Conservation (phyloP, 2,888 invertebrate genomes). For the Chloromyia formosa region DNA sequence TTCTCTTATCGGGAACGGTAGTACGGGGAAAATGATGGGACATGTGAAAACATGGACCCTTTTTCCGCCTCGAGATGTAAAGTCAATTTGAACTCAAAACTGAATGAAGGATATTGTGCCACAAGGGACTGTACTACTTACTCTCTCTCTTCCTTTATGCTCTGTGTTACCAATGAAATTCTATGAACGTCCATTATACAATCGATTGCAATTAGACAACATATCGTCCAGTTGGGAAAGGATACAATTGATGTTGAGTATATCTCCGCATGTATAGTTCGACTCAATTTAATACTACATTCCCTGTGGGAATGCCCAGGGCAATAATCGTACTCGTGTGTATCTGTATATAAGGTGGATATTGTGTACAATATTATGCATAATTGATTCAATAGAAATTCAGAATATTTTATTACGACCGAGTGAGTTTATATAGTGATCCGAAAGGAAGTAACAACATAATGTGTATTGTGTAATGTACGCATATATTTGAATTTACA, state of each 20-base stretch:
- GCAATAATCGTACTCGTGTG: slow-evolving; percentile 6
- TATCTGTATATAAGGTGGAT: slow-evolving; percentile 2
- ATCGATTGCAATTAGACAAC: slow-evolving; percentile 40
- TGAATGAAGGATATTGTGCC: slow-evolving; percentile 2
- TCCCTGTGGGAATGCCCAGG: slow-evolving; percentile 33
- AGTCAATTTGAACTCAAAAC: slow-evolving; percentile 4
- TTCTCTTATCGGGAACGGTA: too few relatives aligned
- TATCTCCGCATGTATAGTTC: slow-evolving; percentile 7
- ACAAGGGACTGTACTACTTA: background rate
- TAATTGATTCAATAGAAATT: slow-evolving; percentile 42
- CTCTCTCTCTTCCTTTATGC: too few relatives aligned
- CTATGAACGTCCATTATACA: slow-evolving; percentile 33
- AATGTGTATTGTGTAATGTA: background rate
- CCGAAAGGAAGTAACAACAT: background rate
- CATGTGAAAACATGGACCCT: background rate
- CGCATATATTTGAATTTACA: too few relatives aligned
- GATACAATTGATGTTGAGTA: slow-evolving; percentile 10
- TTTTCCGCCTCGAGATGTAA: slow-evolving; percentile 9
- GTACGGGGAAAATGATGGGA: too few relatives aligned
- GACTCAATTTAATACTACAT: slow-evolving; percentile 25
- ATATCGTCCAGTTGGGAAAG: slow-evolving; percentile 22
- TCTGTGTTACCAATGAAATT: background rate
- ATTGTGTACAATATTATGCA: slow-evolving; percentile 19
- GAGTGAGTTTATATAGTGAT: slow-evolving; percentile 3
- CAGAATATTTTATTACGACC: slow-evolving; percentile 27